Base-by-base conservation (phyloP, 2,797 vertebrate genomes). In the Darevskia mixta region DNA sequence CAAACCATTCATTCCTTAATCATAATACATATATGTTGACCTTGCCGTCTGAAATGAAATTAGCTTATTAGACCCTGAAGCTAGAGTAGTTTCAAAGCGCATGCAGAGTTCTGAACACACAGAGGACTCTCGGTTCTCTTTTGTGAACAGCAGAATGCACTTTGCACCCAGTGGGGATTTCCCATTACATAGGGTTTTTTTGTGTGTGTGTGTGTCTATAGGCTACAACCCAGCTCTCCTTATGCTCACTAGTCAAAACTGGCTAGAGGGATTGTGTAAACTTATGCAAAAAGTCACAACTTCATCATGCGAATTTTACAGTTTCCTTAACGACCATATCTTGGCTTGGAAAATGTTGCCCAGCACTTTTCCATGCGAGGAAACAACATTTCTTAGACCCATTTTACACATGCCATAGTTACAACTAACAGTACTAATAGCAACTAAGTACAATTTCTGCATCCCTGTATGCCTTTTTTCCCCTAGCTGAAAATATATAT, bases 11-110 rank as follows among this genome's bases (percentile, higher is more conserved):
- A 86, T 6, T 85, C 9, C 1, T 79, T 58, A 77, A 75, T 86
- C 29, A 71, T 49, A 90, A 89, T 71, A 20, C 38, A 71, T 79
- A 82, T 79, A 82, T 88, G 89, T 86, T 89, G 80, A 88, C 23
- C 49, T 94, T 90, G 58, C 3, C 69, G 35, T 66, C 38, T 82
- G 75, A 43, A 80, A 32, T 64, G 41, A 87, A 87, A 82, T 87
- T 20, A 66, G 18, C 71, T 87, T 75, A 64, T 76, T 76, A 82
- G n/a, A 76, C 45, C 58, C 71, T 82, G n/a, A 27, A 11, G 58
- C 41, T 66, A 41, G 78, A 49, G 6, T 80, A 29, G 17, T 85
- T 88, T 38, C 69, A 79, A 88, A 81, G 55, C 69, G 17, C 7
- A 5, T 75, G 79, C 41, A 76, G 83, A 81, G 23, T 88, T 32